Base-by-base conservation (phyloP, 2,797 vertebrate species). In the Trachurus trachurus region DNA sequence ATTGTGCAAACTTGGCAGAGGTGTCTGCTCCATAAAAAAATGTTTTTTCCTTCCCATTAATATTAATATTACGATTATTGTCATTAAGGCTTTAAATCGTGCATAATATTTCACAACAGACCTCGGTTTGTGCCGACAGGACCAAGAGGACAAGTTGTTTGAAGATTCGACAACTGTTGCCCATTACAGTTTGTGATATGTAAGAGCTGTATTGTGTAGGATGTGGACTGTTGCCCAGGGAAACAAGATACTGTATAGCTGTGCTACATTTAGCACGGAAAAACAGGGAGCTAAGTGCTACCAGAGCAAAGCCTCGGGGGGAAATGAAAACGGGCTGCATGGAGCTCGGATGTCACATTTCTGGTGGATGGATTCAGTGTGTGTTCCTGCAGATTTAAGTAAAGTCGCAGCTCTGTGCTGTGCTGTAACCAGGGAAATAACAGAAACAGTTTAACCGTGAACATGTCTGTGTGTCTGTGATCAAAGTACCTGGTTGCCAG, bases 401-500 rank as follows among this genome's bases (percentile, higher is more conserved):
- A 17, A 40, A 12, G 7, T 13, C 21, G 12, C 66, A 64, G 39
- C 52, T 44, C 37, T 54, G 39, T 10, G n/a, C 37, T 54, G 39
- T 10, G n/a, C 21, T 6, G 6, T 26, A 37, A 58, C 9, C 56
- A 54, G 8, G 37, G 47, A 56, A 58, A 50, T 19, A 54, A 45
- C 29, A 63, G 39, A 17, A 9, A 39, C 2, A 1, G 44, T n/a
- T 10, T 52, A 42, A 21, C 19, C 31, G n/a, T 39, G 19, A 40
- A 54, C 42, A 34, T 45, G 39, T 71, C 22, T 21, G 64, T n/a
- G 8, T 61, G 29, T 39, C 56, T 50, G 54, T 60, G 34, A 47
- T 66, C 9, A 37, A 11, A 50, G 88, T 95, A 99, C 98, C 97
- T 99, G 98, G 89, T 99, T 99, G 71, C 98, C 98, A 39, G 98